A percentile compares a stretch with the other conserved stretches of the same genome.
phyloP scores from a whole-genome alignment of 2,113 vertebrate species.

The Ahaetulla prasina region DNA sequence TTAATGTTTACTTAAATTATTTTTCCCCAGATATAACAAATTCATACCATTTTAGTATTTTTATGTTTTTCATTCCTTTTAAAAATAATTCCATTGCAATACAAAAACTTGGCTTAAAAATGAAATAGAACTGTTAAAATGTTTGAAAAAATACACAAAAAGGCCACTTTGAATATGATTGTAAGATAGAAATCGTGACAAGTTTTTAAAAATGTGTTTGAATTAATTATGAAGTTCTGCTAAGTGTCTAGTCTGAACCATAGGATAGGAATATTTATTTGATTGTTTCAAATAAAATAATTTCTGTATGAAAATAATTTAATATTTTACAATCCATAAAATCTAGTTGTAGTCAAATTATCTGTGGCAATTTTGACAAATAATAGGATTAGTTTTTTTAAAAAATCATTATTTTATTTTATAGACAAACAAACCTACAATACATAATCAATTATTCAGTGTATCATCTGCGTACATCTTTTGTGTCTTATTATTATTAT shows the following conservation, averaged over 20 bases:
- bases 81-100: slow-evolving; percentile 43
- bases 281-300: neutral
- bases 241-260: neutral
- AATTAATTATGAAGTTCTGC: neutral
- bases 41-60: slow-evolving; percentile 50
- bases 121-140: slow-evolving; percentile 55
- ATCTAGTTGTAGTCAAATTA: neutral
- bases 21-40: slow-evolving; percentile 57
- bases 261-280: neutral
- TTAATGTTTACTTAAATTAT: slow-evolving; percentile 55
- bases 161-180: neutral
- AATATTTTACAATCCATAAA: neutral
- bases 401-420: no score
- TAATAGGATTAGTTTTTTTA: neutral
- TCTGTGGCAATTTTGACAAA: neutral
- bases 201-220: neutral
- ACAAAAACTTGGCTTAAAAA: slow-evolving; percentile 43
- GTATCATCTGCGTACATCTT: no score
- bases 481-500: no score
- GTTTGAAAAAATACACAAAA: slow-evolving; percentile 21
- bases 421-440: no score
- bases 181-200: neutral
- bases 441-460: no score
- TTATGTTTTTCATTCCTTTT: slow-evolving; percentile 53
- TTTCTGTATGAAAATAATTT: neutral